Percentiles rank a stretch among this genome's conserved stretches.
phyloP scores from a whole-genome alignment of 2,888 invertebrate species.

The Idaea biselata region DNA sequence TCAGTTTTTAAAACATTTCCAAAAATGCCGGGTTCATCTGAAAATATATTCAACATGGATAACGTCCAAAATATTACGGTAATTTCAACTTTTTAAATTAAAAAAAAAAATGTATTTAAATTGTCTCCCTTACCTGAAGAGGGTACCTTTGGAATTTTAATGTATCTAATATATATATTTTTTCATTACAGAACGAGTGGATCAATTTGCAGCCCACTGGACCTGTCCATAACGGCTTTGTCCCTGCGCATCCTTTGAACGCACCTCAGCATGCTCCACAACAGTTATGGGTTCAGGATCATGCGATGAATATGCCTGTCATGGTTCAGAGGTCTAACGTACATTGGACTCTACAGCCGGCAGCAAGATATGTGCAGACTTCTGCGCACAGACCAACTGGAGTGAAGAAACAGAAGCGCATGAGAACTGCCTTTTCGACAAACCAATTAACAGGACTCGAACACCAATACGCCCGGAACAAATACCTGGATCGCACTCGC shows the following conservation, averaged over 20 bases:
- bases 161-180: constrained; percentile 6
- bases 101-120: background rate
- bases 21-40: constrained; percentile 31
- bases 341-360: constrained; percentile 4
- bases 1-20: background rate
- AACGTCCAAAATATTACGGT: constrained; percentile 1
- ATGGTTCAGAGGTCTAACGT: constrained; percentile 10
- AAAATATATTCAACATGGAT: no score
- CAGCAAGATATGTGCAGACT: constrained; percentile 30
- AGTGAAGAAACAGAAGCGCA: constrained; percentile 79
- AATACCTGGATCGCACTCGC: constrained; percentile 86
- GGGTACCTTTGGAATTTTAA: background rate
- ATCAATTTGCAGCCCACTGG: constrained; percentile 18
- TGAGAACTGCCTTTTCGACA: constrained; percentile 89
- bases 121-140: background rate
- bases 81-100: background rate
- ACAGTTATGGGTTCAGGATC: constrained; percentile 11
- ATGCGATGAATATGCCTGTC: constrained; percentile 15
- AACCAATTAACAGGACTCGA: constrained; percentile 87
- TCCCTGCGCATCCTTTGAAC: constrained; percentile 16
- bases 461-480: constrained; percentile 84
- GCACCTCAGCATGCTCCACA: no score
- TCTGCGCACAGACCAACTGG: constrained; percentile 36
- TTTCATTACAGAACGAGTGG: constrained; percentile 42
- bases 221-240: constrained; percentile 26